Evolutionary conservation across 2,113 vertebrate species (phyloP).

Genomic region (Dipodomys ordii): DNA sequence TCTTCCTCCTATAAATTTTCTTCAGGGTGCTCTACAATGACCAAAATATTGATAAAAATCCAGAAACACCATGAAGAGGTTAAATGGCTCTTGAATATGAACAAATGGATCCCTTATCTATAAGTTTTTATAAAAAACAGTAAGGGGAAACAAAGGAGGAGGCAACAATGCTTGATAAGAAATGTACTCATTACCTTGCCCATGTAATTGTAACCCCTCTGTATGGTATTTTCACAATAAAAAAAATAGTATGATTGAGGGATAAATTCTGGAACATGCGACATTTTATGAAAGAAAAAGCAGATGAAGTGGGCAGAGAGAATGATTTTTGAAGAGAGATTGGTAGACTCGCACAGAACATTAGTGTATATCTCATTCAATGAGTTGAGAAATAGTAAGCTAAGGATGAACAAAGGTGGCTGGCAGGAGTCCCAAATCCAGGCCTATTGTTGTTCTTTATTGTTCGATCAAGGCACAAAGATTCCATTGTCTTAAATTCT

Average conservation of each 20-base stretch:
- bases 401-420: too few relatives aligned
- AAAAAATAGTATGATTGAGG: neutral
- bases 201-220: too few relatives aligned
- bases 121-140: neutral
- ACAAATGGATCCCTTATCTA: neutral
- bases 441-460: neutral
- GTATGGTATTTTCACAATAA: too few relatives aligned
- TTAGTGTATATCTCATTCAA: too few relatives aligned
- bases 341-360: neutral
- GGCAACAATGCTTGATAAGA: too few relatives aligned
- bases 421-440: neutral
- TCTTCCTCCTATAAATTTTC: neutral
- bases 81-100: neutral
- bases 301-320: neutral
- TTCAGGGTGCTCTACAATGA: neutral
- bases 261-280: neutral
- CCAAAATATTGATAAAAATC: conserved; percentile 26
- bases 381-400: too few relatives aligned
- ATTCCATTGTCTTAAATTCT: neutral
- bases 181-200: too few relatives aligned
- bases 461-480: neutral
- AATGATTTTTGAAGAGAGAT: neutral
- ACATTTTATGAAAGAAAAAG: neutral
- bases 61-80: neutral
- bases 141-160: too few relatives aligned